These are phyloP conservation scores for Pantherophis vulpinus DNA, from an alignment of 2,797 vertebrate genomes.

Conservation along the genomic window DNA sequence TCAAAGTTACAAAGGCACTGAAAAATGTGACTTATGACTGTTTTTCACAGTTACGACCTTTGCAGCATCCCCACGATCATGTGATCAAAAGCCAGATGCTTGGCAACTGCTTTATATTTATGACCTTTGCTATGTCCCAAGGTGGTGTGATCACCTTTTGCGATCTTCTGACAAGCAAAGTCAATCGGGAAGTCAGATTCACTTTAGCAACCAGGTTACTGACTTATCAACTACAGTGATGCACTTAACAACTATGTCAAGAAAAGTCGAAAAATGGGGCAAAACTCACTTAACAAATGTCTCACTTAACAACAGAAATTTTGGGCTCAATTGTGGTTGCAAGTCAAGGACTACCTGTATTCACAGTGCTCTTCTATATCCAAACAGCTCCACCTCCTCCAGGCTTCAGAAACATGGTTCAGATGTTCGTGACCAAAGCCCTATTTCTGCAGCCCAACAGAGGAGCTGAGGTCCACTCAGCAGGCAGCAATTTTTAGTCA, in stretches of 20 bases:
- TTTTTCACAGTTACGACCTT: not conserved
- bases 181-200: not conserved
- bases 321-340: not conserved
- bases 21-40: not conserved
- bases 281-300: not conserved
- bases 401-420: not conserved
- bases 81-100: not conserved
- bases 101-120: not conserved
- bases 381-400: not conserved
- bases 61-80: not conserved
- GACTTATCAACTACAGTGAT: not conserved
- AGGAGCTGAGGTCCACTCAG: not conserved
- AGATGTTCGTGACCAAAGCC: not conserved
- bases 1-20: not conserved
- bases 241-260: not conserved
- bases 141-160: not conserved
- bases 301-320: not conserved
- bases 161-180: not conserved
- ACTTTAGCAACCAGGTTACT: not conserved
- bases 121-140: not conserved
- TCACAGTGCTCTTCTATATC: not conserved
- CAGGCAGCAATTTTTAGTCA: not conserved
- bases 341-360: not conserved
- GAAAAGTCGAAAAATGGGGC: not conserved
- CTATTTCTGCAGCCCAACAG: not conserved